Base-by-base conservation (phyloP, 2,113 vertebrate species). In the Lota lota region DNA sequence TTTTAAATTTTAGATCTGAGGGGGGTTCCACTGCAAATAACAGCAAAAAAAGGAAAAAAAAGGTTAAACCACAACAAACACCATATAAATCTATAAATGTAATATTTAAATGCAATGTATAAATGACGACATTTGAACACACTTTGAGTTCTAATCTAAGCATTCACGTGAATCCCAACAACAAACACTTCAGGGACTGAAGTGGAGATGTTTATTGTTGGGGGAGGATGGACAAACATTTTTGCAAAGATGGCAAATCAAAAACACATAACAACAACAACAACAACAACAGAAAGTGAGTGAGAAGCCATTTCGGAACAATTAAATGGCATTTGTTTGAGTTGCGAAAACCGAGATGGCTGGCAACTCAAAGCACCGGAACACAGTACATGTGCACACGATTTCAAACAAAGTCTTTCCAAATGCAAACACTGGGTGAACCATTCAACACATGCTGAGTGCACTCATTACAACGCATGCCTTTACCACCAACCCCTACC, bases 1-100 rank as follows among this genome's bases (percentile, higher is more conserved):
- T 98, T 94, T 95, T 96, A 95, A 97, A 99, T 93, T 95, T 97
- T 92, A 99, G 95, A 86, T 97, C 90, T 93, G 95, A 94, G 57
- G 97, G 97, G 75, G 97, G 94, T 58, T 97, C 95, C 94, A 98
- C 97, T 99, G 95, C 74, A 95, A 97, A 89, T 18, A 76, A 47
- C 12, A 14, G 40, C 40, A 47, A 47, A 47, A 86, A n/a, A 86
- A 82, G 61, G 81, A 59, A 73, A 47, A 47, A 12, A 18, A 28
- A 28, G 22, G 84, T 92, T 80, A 92, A 75, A 74, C 86, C 80
- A 75, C 83, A 80, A n/a, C 15, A 33, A 57, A 61, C 2, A 51
- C 8, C 40, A 5, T 54, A 22, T 2, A 4, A 12, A 2, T 76
- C 81, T 82, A 73, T 80, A 0, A 61, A 22, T 61, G 10, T 33